Evolutionary conservation across 2,888 invertebrate species (phyloP).

Genomic region (Tachina fera): DNA sequence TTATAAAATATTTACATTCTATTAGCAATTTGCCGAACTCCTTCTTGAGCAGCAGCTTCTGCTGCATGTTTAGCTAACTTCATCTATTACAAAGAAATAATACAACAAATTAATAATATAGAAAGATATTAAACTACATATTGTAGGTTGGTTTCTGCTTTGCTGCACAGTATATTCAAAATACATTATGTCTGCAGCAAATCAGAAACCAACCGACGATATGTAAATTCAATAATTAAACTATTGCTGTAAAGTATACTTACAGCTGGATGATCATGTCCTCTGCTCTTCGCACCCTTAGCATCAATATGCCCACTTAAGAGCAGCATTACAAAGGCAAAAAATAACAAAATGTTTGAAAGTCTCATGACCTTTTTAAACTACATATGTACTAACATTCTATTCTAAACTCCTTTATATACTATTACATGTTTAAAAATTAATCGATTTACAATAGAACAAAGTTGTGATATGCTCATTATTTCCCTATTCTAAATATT

Average conservation of each 20-base stretch:
- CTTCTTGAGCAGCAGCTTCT: slow-evolving; percentile 14
- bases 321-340: not conserved
- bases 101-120: not conserved
- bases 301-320: not conserved
- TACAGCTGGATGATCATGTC: not conserved
- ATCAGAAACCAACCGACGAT: no score
- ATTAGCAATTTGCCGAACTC: not conserved
- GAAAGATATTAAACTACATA: no score
- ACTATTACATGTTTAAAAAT: not conserved
- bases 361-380: slow-evolving; percentile 10
- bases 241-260: not conserved
- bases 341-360: slow-evolving; percentile 6
- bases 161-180: no score
- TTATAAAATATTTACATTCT: not conserved
- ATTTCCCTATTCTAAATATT: no score
- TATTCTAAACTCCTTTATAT: not conserved
- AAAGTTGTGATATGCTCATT: not conserved
- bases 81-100: not conserved
- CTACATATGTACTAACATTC: not conserved
- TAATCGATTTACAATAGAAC: not conserved
- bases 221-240: not conserved
- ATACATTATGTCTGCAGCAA: no score
- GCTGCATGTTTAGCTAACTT: slow-evolving; percentile 9
- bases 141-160: no score
- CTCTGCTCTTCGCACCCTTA: slow-evolving; percentile 6